A percentile compares a stretch with the other conserved stretches of the same genome.
These are phyloP conservation scores for Marasmarcha lunaedactyla DNA, from an alignment of 2,888 invertebrate species.

Conservation along the genomic window DNA sequence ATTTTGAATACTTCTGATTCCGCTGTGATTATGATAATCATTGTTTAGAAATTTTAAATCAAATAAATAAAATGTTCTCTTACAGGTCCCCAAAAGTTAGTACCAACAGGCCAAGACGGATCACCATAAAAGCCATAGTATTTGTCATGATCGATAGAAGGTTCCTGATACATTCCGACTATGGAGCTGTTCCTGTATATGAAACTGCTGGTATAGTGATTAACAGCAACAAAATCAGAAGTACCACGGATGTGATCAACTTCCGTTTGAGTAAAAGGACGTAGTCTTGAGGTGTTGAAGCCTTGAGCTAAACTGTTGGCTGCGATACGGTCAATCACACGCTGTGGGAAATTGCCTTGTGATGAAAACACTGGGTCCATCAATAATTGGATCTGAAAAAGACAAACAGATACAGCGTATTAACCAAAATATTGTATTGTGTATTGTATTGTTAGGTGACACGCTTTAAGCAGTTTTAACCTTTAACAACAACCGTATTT, in stretches of 20 bases:
- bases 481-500: background rate
- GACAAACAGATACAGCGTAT: too few species aligned
- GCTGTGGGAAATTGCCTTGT: constrained; percentile 70
- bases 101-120: constrained; percentile 19
- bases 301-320: constrained; percentile 62
- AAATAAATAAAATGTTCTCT: too few species aligned
- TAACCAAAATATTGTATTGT: too few species aligned
- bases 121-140: constrained; percentile 16
- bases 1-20: too few species aligned
- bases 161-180: constrained; percentile 11
- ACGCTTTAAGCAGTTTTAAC: too few species aligned
- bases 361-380: constrained; percentile 70
- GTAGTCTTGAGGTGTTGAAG: constrained; percentile 42
- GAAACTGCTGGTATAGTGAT: constrained; percentile 68
- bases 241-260: constrained; percentile 28
- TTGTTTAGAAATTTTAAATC: too few species aligned
- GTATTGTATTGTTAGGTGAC: too few species aligned
- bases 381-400: constrained; percentile 64
- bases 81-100: constrained; percentile 20
- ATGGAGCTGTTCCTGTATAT: constrained; percentile 22
- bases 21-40: too few species aligned
- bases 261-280: constrained; percentile 47
- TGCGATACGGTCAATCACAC: constrained; percentile 66
- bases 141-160: constrained; percentile 22
- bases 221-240: constrained; percentile 57